Conservation (phyloP, 2,888 invertebrate species). For the Harpagoxenus sublaevis region DNA sequence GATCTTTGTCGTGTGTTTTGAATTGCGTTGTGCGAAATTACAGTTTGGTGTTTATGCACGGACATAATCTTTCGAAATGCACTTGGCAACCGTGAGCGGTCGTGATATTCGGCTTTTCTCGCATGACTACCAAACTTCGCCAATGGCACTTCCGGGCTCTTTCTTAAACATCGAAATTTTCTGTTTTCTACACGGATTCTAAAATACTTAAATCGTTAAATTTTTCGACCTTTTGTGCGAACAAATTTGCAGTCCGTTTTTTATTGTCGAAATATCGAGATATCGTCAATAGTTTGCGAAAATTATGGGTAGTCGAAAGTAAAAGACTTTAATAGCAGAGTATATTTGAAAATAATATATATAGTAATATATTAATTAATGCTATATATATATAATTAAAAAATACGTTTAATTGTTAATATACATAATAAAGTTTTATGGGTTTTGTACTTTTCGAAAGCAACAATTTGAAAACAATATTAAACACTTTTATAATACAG, state of each 20-base stretch:
- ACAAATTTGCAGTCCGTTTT: background rate
- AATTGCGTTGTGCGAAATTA: background rate
- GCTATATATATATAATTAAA: background rate
- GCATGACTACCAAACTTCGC: background rate
- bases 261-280: background rate
- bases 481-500: background rate
- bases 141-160: background rate
- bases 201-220: background rate
- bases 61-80: conserved; percentile 19
- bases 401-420: background rate
- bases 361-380: too few species aligned
- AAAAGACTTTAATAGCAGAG: background rate
- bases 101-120: background rate
- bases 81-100: background rate
- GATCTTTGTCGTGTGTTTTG: background rate
- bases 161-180: background rate
- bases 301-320: background rate
- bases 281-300: background rate
- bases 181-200: background rate
- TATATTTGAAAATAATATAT: conserved; percentile 8
- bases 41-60: background rate
- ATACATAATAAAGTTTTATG: background rate
- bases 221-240: background rate
- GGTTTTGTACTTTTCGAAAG: background rate
- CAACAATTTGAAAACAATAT: background rate